These are phyloP conservation scores for Rhineura floridana DNA, from an alignment of 2,113 vertebrate genomes.

Conservation along the genomic window DNA sequence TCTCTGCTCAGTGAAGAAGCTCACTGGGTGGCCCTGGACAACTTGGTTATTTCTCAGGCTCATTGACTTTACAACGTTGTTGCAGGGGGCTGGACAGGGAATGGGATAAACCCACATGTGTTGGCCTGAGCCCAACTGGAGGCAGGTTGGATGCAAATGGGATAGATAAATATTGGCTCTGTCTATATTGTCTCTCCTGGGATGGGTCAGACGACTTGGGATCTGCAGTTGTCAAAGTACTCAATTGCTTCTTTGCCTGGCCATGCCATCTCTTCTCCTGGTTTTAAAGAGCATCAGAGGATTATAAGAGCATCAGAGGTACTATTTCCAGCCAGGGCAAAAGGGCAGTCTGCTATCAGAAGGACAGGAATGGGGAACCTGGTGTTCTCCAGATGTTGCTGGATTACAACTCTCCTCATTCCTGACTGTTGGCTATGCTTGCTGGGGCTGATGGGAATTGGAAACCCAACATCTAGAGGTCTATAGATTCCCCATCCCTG, in stretches of 20 bases:
- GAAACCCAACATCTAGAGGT: too few relatives aligned
- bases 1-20: neutral
- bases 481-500: too few relatives aligned
- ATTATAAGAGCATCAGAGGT: neutral
- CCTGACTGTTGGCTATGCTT: too few relatives aligned
- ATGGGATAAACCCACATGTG: too few relatives aligned
- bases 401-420: too few relatives aligned
- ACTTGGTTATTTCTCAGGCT: neutral
- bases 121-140: neutral
- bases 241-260: rapidly evolving
- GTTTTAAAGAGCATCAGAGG: neutral
- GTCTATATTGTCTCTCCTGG: too few relatives aligned
- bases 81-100: neutral
- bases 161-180: neutral
- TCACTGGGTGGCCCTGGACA: neutral
- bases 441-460: too few relatives aligned
- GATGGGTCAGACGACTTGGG: neutral
- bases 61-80: neutral
- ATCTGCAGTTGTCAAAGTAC: neutral
- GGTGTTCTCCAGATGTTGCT: too few relatives aligned
- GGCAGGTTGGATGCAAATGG: neutral
- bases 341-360: neutral
- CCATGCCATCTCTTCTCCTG: neutral
- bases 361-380: too few relatives aligned
- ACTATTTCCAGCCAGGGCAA: neutral